Base-by-base conservation (phyloP, 2,888 invertebrate species). In the Chrysolina americana region DNA sequence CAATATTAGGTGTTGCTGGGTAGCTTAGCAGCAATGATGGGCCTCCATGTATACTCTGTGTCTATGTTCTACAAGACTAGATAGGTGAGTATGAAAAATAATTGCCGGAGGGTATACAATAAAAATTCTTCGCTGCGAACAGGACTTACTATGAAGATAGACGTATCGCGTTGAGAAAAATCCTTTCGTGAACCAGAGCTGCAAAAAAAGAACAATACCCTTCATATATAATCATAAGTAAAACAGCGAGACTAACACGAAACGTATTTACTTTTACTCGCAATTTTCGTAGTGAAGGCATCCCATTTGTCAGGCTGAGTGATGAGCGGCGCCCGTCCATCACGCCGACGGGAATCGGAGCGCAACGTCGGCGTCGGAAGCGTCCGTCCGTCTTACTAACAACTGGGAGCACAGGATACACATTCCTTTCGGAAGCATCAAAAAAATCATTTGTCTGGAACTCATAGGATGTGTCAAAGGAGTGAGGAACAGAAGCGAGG, bases 261-360 rank as follows among this genome's bases (percentile, higher is more conserved):
- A 59, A 36, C 36, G 9, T 59, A 59, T 59, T 59, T 15, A 59
- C 59, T 59, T 59, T 28, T n/a, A 59, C 59, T 23, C 23, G 59
- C 59, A 59, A 59, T 70, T 70, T 63, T 48, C 71, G 68, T 68
- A 41, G 17, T 48, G 65, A 50, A 71, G 56, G 68, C 75, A 65
- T 71, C 65, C 36, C 83, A 85, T 85, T 85, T 85, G 84, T 84
- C 85, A 83, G 80, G 76, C 36, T 83, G 84, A 83, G 82, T 82
- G 83, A 84, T 84, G 84, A 82, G 81, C 79, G 80, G 80, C 80
- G 82, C 81, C 81, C 83, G 83, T 84, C 83, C 82, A 84, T 85
- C 85, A 84, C 75, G 78, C 80, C 82, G 83, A 83, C 83, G 81
- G 81, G 83, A 82, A 83, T 83, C 82, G 82, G 81, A 13, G 53